phyloP scores from a whole-genome alignment of 2,113 vertebrate species.

The Dunckerocampus dactyliophorus region DNA sequence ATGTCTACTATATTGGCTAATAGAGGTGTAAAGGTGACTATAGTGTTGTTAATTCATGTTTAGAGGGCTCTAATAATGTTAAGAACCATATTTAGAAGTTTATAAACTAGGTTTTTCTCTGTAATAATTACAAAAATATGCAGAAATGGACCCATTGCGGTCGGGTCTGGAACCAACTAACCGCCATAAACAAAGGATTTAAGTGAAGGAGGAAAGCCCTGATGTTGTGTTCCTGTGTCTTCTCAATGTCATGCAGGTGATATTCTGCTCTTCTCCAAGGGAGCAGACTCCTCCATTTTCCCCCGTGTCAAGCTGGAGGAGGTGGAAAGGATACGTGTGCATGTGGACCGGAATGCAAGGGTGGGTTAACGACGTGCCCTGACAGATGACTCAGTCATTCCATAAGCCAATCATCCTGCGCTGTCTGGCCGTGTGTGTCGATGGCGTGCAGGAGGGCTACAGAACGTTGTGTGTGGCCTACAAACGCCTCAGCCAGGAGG shows the following conservation, averaged over 20 bases:
- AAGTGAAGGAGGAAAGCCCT: not conserved
- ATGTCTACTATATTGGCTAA: too few species aligned
- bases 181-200: too few species aligned
- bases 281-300: slow-evolving; percentile 94
- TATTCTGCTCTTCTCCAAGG: slow-evolving; percentile 91
- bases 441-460: slow-evolving; percentile 82
- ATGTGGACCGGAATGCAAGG: slow-evolving; percentile 89
- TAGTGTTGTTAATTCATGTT: too few species aligned
- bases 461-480: slow-evolving; percentile 92
- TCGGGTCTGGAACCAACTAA: too few species aligned
- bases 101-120: too few species aligned
- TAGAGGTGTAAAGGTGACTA: too few species aligned
- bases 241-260: slow-evolving; percentile 72
- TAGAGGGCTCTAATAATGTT: too few species aligned
- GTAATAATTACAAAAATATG: too few species aligned
- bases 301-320: slow-evolving; percentile 85
- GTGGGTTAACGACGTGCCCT: slow-evolving; percentile 61
- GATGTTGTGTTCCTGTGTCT: slow-evolving; percentile 1
- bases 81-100: too few species aligned
- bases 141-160: too few species aligned
- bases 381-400: not conserved
- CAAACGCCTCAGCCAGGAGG: slow-evolving; percentile 78
- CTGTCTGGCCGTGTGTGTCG: slow-evolving; percentile 1
- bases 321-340: slow-evolving; percentile 81
- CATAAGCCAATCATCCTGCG: not conserved